Percentiles rank a stretch among this genome's conserved stretches.
These are phyloP conservation scores for Numida meleagris DNA, from an alignment of 2,113 vertebrate species.

Conservation along the genomic window DNA sequence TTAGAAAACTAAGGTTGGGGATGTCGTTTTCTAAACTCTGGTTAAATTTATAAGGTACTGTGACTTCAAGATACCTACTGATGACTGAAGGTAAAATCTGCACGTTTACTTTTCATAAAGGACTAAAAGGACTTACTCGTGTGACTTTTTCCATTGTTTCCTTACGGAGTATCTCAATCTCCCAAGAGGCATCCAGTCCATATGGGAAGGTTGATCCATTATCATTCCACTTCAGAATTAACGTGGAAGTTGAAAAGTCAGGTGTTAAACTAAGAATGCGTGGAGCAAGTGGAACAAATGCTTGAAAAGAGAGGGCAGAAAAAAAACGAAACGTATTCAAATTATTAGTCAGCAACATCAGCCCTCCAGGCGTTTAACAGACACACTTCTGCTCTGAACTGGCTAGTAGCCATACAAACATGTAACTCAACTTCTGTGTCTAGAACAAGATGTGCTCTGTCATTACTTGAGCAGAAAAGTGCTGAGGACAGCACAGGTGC, in stretches of 20 bases:
- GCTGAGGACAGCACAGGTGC: conserved; percentile 42
- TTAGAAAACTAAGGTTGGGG: background rate
- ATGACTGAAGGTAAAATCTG: rapidly evolving
- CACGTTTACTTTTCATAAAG: background rate
- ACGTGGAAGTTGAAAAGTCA: conserved; percentile 65
- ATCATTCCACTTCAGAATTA: conserved; percentile 75
- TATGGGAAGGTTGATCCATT: conserved; percentile 50
- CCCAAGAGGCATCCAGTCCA: conserved; percentile 64
- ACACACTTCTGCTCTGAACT: background rate
- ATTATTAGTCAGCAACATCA: conserved; percentile 13
- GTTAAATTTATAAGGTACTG: background rate
- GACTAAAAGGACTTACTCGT: conserved; percentile 68
- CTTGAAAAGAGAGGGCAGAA: conserved; percentile 48
- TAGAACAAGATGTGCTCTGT: background rate
- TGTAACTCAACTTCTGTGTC: background rate
- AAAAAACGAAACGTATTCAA: background rate
- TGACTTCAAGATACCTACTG: background rate
- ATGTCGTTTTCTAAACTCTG: background rate
- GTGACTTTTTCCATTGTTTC: conserved; percentile 61
- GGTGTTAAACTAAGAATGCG: conserved; percentile 68
- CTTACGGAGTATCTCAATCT: conserved; percentile 76
- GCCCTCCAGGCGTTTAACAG: background rate
- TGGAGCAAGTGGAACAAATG: conserved; percentile 72
- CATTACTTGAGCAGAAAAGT: conserved; percentile 11
- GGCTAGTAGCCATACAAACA: background rate